A percentile compares a stretch with the other conserved stretches of the same genome.
Conservation (phyloP, 2,113 vertebrate genomes). For the Pluvianellus socialis region DNA sequence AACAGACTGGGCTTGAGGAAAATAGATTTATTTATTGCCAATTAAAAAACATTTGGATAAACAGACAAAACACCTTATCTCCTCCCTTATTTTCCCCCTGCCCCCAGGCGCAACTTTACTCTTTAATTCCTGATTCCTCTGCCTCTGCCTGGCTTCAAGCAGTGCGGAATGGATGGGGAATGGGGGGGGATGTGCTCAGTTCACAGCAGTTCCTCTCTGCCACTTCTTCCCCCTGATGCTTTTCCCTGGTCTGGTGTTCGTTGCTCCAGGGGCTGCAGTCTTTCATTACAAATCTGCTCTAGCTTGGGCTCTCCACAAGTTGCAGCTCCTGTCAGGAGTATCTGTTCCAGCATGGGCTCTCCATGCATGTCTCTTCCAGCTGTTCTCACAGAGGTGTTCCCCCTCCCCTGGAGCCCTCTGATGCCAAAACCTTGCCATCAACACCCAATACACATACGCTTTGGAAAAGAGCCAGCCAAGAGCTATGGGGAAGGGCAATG, state of each 20-base stretch:
- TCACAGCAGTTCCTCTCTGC: not conserved
- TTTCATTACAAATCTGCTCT: not conserved
- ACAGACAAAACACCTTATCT: not conserved
- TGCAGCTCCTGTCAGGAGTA: not conserved
- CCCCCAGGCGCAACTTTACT: not conserved
- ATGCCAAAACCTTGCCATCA: not conserved
- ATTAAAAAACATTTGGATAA: not conserved
- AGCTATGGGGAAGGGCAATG: not conserved
- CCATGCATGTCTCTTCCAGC: not conserved
- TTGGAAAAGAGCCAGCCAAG: not conserved
- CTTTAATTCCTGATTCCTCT: not conserved
- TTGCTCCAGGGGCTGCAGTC: not conserved
- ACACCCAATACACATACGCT: rapidly evolving
- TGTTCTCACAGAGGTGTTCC: not conserved
- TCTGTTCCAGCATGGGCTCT: not conserved
- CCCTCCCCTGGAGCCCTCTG: not conserved
- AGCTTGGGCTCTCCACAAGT: not conserved
- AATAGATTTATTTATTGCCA: not conserved
- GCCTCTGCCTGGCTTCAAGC: not conserved
- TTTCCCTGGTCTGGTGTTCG: not conserved
- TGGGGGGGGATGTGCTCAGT: not conserved
- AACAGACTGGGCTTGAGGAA: not conserved
- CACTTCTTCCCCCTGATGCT: not conserved
- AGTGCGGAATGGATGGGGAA: not conserved
- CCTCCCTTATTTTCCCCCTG: not conserved